phyloP scores from a whole-genome alignment of 1,140 invertebrate species.

The Eupeodes corollae region DNA sequence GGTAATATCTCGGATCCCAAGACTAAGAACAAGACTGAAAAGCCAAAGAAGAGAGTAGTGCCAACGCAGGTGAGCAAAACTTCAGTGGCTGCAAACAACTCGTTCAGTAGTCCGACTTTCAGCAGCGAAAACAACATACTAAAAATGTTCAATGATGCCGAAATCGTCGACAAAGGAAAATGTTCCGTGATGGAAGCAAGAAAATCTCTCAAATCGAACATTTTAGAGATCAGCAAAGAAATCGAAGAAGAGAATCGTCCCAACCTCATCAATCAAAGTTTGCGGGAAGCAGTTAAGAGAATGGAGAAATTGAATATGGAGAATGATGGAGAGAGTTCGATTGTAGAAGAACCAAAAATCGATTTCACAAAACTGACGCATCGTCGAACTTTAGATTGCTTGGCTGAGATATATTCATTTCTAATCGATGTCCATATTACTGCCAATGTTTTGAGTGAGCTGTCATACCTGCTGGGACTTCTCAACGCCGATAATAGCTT shows the following conservation, averaged over 20 bases:
- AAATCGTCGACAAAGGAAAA: constrained; percentile 23
- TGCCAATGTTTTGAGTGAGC: constrained; percentile 28
- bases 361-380: constrained; percentile 1
- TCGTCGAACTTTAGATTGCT: constrained; percentile 7
- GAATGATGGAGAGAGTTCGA: not conserved
- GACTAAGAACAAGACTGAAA: constrained; percentile 6
- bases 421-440: constrained; percentile 27
- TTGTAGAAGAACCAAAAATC: not conserved
- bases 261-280: not conserved
- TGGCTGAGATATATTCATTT: constrained; percentile 22
- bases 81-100: constrained; percentile 6
- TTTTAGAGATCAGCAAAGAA: constrained; percentile 19
- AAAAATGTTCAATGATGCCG: constrained; percentile 20
- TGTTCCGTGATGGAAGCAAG: constrained; percentile 21
- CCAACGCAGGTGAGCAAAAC: constrained; percentile 28
- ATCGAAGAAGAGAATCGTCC: constrained; percentile 3
- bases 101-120: constrained; percentile 16
- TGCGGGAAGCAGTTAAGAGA: not conserved
- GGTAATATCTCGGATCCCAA: not conserved
- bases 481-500: constrained; percentile 16
- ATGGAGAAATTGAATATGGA: not conserved
- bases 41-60: constrained; percentile 26
- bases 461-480: constrained; percentile 25
- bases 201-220: constrained; percentile 17
- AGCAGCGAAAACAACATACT: constrained; percentile 30